Percentiles rank a stretch among this genome's conserved stretches.
Evolutionary conservation across 2,113 vertebrate genomes (phyloP).

Genomic region (Pristiophorus japonicus): DNA sequence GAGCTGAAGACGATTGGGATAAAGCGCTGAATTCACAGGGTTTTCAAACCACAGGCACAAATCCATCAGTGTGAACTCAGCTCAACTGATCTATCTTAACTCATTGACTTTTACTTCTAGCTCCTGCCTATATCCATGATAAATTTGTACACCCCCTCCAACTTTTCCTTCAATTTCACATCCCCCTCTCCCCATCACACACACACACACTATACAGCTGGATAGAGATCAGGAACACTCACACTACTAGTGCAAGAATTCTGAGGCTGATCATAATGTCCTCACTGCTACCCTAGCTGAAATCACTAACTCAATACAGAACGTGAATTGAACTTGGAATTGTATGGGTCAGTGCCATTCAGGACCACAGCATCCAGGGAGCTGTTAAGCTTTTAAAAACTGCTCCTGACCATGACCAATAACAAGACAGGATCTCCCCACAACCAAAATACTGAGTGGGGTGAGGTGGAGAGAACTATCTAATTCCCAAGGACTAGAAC

Average conservation of each 20-base stretch:
- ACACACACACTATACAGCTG: background rate
- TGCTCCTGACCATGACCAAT: background rate
- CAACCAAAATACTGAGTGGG: background rate
- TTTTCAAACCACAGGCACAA: background rate
- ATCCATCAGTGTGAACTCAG: background rate
- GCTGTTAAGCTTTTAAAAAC: background rate
- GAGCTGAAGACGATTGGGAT: background rate
- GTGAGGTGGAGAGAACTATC: background rate
- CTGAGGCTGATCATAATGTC: background rate
- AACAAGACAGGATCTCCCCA: background rate
- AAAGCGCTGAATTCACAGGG: conserved; percentile 19
- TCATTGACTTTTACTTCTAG: background rate
- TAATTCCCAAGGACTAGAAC: background rate
- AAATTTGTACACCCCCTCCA: background rate
- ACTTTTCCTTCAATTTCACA: background rate
- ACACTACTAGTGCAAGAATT: background rate
- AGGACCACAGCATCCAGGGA: background rate
- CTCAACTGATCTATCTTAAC: background rate
- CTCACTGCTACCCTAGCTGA: background rate
- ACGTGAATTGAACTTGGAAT: background rate
- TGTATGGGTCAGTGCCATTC: background rate
- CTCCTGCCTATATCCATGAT: background rate
- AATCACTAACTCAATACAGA: background rate
- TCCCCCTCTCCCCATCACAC: no score
- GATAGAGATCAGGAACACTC: background rate